A percentile compares a stretch with the other conserved stretches of the same genome.
Evolutionary conservation across 2,888 invertebrate species (phyloP).

Genomic region (Resseliella maxima): DNA sequence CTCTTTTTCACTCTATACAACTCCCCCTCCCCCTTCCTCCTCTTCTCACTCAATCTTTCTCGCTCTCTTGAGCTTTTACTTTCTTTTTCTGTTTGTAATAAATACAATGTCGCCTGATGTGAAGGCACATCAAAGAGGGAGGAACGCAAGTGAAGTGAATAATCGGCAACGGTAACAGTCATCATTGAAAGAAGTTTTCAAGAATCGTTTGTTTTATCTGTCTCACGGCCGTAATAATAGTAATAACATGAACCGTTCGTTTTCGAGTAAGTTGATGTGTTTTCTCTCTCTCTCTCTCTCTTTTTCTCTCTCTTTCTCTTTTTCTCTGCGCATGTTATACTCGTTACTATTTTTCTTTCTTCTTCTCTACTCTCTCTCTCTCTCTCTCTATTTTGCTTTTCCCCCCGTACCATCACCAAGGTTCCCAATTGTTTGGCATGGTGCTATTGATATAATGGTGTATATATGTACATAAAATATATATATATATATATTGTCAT

Average conservation of each 20-base stretch:
- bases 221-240: conserved; percentile 34
- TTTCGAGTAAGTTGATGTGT: not conserved
- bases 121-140: not conserved
- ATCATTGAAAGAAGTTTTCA: conserved; percentile 5
- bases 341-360: not conserved
- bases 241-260: conserved; percentile 9
- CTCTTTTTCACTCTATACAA: not conserved
- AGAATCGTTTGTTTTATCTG: conserved; percentile 33
- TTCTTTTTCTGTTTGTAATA: no score
- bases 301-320: not conserved
- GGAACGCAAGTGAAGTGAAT: not conserved
- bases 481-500: conserved; percentile 1
- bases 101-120: not conserved
- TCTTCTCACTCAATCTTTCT: no score
- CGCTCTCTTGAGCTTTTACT: no score
- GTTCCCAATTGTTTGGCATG: not conserved
- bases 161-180: conserved; percentile 1
- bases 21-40: no score
- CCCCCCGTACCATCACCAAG: no score
- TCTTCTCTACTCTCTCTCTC: not conserved
- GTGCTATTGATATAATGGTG: not conserved
- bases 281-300: not conserved
- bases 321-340: no score
- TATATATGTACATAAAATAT: not conserved
- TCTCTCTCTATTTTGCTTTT: not conserved